Percentiles rank a stretch among this genome's conserved stretches.
These are phyloP conservation scores for Clusia tigrina DNA, from an alignment of 2,888 invertebrate species.

Conservation along the genomic window DNA sequence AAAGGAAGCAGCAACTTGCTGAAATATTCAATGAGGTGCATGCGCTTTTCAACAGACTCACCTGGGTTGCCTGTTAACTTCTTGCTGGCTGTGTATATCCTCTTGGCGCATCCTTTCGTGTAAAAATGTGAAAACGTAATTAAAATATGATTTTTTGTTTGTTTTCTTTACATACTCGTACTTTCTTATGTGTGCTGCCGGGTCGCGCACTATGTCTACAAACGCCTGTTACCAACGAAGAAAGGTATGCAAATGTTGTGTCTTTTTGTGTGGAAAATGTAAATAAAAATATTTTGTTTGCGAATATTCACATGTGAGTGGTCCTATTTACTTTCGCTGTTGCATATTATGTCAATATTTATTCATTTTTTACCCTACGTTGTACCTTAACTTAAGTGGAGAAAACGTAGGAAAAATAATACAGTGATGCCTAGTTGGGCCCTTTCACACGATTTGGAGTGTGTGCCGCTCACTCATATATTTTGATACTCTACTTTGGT, in stretches of 20 bases:
- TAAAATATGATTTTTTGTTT: slow-evolving; percentile 2
- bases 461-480: no score
- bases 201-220: not conserved
- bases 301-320: not conserved
- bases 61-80: slow-evolving; percentile 1
- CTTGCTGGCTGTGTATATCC: not conserved
- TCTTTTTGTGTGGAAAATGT: not conserved
- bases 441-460: no score
- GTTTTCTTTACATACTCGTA: not conserved
- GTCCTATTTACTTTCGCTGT: not conserved
- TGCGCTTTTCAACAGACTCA: not conserved
- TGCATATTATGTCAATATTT: no score
- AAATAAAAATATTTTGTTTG: not conserved
- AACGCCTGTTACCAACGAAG: not conserved
- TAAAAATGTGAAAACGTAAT: slow-evolving; percentile 6
- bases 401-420: no score
- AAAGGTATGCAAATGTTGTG: not conserved
- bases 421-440: no score
- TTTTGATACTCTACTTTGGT: no score
- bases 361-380: no score
- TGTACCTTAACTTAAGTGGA: no score
- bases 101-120: not conserved
- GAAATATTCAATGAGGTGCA: slow-evolving; percentile 6
- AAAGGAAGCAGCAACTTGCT: slow-evolving; percentile 6
- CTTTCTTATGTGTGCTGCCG: not conserved